Percentiles rank a stretch among this genome's conserved stretches.
phyloP scores from a whole-genome alignment of 2,888 invertebrate species.

The Sacculina carcini region DNA sequence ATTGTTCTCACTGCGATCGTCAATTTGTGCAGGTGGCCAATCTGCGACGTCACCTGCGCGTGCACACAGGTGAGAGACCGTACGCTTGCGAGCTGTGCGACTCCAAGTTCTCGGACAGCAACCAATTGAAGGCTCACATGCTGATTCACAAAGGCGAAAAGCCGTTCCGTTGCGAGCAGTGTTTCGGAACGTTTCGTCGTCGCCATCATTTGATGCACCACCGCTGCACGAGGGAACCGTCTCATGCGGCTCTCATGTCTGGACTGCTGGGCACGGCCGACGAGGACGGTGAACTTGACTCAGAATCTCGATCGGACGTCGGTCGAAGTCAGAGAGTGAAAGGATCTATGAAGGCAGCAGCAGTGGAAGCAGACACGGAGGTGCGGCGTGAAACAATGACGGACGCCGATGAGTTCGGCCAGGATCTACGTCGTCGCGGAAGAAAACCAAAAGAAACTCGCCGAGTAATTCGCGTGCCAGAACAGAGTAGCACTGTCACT shows the following conservation, averaged over 20 bases:
- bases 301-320: conserved; percentile 4
- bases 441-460: conserved; percentile 25
- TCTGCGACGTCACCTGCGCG: conserved; percentile 56
- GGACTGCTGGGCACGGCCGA: conserved; percentile 19
- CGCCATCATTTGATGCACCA: conserved; percentile 63
- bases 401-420: conserved; percentile 24
- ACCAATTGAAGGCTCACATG: conserved; percentile 68
- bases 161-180: conserved; percentile 54
- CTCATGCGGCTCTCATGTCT: conserved; percentile 13
- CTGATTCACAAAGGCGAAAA: conserved; percentile 72
- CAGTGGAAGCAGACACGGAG: too few relatives aligned
- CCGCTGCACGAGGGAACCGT: conserved; percentile 34
- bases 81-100: conserved; percentile 61
- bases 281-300: conserved; percentile 15
- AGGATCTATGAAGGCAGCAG: too few relatives aligned
- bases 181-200: conserved; percentile 50
- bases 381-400: too few relatives aligned
- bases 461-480: conserved; percentile 3
- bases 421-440: conserved; percentile 7
- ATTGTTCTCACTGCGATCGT: conserved; percentile 68
- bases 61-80: conserved; percentile 73
- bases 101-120: conserved; percentile 66
- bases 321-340: conserved; percentile 9
- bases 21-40: conserved; percentile 85
- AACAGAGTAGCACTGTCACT: conserved; percentile 4